These are phyloP conservation scores for Palloptera scutellata DNA, from an alignment of 2,888 invertebrate species.

Conservation along the genomic window DNA sequence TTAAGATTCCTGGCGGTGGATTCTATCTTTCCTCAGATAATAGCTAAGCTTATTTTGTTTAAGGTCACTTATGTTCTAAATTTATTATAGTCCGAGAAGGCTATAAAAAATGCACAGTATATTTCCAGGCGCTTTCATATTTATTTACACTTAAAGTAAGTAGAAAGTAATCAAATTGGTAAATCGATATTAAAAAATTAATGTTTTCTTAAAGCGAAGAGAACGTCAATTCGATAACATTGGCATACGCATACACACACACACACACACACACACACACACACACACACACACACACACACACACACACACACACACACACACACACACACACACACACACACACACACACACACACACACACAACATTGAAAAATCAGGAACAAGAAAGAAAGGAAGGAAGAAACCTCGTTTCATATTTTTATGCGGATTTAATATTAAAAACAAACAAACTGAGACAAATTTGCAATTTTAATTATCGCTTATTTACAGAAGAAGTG, in stretches of 20 bases:
- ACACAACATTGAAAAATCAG: not conserved
- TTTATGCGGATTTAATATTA: not conserved
- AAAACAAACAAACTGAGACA: no score
- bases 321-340: not conserved
- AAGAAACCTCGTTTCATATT: not conserved
- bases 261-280: no score
- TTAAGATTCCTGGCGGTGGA: no score
- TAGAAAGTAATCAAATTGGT: not conserved
- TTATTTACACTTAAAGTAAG: not conserved
- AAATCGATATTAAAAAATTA: slow-evolving; percentile 26
- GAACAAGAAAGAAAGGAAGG: no score
- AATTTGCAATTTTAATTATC: not conserved
- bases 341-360: not conserved
- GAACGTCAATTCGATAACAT: not conserved
- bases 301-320: not conserved
- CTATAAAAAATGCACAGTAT: not conserved
- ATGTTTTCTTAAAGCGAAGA: slow-evolving; percentile 25
- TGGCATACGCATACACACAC: not conserved
- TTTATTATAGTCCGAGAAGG: no score
- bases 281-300: not conserved
- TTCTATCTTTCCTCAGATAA: no score
- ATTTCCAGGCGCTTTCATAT: no score
- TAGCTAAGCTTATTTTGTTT: no score
- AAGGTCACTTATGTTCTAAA: no score
- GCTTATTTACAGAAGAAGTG: not conserved